These are phyloP conservation scores for Actenoides lindsayi DNA, from an alignment of 2,113 vertebrate genomes.

Conservation along the genomic window DNA sequence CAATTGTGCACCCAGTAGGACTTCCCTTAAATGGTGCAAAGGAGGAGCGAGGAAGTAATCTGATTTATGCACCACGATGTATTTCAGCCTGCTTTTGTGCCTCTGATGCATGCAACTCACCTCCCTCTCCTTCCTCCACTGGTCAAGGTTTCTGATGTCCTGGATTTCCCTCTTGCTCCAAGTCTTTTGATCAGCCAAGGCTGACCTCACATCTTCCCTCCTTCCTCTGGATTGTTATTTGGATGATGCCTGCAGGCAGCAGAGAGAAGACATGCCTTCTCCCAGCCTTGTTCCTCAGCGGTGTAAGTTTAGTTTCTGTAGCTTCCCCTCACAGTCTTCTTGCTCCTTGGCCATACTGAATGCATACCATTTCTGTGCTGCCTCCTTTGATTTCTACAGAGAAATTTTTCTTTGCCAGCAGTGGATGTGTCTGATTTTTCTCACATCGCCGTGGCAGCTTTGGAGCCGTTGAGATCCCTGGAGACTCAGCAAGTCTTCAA, in stretches of 20 bases:
- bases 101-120: neutral
- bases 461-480: slow-evolving; percentile 22
- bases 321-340: neutral
- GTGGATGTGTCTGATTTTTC: slow-evolving; percentile 39
- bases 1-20: neutral
- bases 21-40: neutral
- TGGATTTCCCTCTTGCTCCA: neutral
- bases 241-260: neutral
- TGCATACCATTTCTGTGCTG: neutral
- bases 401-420: slow-evolving; percentile 19
- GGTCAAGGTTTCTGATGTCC: neutral
- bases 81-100: neutral
- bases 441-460: neutral
- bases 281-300: neutral
- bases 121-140: neutral
- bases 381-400: slow-evolving; percentile 47
- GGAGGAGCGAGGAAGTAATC: neutral
- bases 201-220: neutral
- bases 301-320: neutral
- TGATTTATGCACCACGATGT: neutral
- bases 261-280: neutral
- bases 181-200: neutral
- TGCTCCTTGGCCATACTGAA: neutral
- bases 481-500: slow-evolving; percentile 62
- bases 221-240: neutral